Conservation (phyloP, 1,140 invertebrate genomes). For the Brachionus angularis region DNA sequence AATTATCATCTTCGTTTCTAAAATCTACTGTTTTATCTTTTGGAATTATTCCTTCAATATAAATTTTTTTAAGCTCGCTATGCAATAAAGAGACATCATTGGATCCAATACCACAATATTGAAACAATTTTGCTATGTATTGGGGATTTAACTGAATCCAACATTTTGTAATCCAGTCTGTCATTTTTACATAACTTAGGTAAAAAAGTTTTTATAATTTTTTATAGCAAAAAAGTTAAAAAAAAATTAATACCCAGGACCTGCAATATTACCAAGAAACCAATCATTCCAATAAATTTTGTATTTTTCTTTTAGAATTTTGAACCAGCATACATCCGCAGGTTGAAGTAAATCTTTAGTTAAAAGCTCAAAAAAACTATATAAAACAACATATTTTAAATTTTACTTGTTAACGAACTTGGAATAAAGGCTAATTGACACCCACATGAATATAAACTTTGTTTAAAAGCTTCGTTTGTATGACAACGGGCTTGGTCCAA, state of each 20-base stretch:
- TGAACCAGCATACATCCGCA: constrained; percentile 21
- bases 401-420: constrained; percentile 9
- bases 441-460: constrained; percentile 11
- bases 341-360: constrained; percentile 18
- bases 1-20: constrained; percentile 9
- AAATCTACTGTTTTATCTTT: background rate
- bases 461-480: constrained; percentile 3
- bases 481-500: constrained; percentile 18
- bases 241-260: too few relatives aligned
- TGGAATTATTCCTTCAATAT: background rate
- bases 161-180: background rate
- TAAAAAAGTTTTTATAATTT: too few relatives aligned
- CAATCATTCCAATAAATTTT: constrained; percentile 15
- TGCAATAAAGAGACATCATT: background rate
- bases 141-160: constrained; percentile 6
- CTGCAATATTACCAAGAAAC: too few relatives aligned
- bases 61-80: background rate
- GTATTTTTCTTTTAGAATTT: constrained; percentile 21
- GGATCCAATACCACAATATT: constrained; percentile 4
- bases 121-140: constrained; percentile 6
- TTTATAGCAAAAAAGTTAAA: too few relatives aligned
- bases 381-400: background rate
- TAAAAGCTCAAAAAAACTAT: background rate
- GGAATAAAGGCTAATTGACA: constrained; percentile 26
- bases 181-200: constrained; percentile 12